Evolutionary conservation across 2,113 vertebrate species (phyloP).

Genomic region (Phaethon lepturus): DNA sequence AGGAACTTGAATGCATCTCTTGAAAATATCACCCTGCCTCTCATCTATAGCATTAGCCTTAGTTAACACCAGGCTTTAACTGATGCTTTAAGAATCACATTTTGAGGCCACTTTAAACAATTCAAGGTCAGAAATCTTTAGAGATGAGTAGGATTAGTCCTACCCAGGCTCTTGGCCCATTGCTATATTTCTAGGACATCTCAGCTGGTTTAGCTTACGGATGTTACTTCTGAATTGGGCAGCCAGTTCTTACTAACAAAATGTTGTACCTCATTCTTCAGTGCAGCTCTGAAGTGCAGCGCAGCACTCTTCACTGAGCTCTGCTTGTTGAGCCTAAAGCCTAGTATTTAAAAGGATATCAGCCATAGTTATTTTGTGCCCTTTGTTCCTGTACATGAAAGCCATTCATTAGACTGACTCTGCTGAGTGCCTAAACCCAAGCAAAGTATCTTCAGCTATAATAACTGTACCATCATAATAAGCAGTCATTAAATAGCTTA

Average conservation of each 20-base stretch:
- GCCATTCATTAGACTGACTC: slow-evolving; percentile 16
- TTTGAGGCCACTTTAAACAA: not conserved
- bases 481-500: not conserved
- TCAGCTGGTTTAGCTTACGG: not conserved
- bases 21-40: not conserved
- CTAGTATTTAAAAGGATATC: not conserved
- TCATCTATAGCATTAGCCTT: not conserved
- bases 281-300: not conserved
- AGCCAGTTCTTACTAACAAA: not conserved
- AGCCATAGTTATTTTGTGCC: not conserved
- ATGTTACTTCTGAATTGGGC: not conserved
- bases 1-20: not conserved
- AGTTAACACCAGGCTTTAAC: not conserved
- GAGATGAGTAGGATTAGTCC: not conserved
- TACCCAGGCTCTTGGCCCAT: not conserved
- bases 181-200: not conserved
- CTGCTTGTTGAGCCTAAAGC: not conserved
- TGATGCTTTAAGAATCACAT: not conserved
- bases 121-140: not conserved
- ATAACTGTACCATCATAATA: not conserved
- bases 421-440: slow-evolving; percentile 7
- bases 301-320: not conserved
- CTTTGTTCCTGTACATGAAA: slow-evolving; percentile 26
- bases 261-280: not conserved
- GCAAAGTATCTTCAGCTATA: slow-evolving; percentile 9